A percentile compares a stretch with the other conserved stretches of the same genome.
These are phyloP conservation scores for Rhopalosiphum nymphaeae DNA, from an alignment of 2,888 invertebrate species.

Conservation along the genomic window DNA sequence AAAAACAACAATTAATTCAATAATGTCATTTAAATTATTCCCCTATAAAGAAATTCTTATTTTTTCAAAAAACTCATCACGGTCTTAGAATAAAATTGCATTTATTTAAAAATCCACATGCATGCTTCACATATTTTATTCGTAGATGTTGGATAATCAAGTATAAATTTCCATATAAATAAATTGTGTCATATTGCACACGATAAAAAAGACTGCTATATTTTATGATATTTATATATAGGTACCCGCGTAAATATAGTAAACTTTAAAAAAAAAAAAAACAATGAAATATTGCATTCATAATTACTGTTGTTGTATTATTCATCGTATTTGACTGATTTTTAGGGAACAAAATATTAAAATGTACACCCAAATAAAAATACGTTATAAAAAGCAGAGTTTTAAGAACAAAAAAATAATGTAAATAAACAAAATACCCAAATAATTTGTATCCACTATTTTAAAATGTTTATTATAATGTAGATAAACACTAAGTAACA, in stretches of 20 bases:
- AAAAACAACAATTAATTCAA: neutral
- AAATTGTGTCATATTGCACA: neutral
- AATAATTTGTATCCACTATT: neutral
- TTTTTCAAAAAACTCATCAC: neutral
- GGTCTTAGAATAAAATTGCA: neutral
- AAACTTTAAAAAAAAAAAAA: neutral
- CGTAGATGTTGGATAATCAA: neutral
- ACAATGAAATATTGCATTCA: neutral
- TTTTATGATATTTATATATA: neutral
- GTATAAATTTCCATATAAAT: neutral
- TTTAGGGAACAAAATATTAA: neutral
- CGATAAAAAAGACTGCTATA: neutral
- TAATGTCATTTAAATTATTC: neutral
- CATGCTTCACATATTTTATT: neutral
- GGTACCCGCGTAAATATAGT: neutral
- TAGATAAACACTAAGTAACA: neutral
- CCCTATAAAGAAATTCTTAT: neutral
- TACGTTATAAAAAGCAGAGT: neutral
- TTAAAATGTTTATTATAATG: neutral
- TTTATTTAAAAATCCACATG: neutral
- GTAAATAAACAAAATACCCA: neutral
- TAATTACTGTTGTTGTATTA: neutral
- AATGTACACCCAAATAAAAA: neutral
- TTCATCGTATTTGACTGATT: neutral
- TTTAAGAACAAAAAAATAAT: neutral